phyloP scores from a whole-genome alignment of 2,113 vertebrate species.

The Saccopteryx bilineata region DNA sequence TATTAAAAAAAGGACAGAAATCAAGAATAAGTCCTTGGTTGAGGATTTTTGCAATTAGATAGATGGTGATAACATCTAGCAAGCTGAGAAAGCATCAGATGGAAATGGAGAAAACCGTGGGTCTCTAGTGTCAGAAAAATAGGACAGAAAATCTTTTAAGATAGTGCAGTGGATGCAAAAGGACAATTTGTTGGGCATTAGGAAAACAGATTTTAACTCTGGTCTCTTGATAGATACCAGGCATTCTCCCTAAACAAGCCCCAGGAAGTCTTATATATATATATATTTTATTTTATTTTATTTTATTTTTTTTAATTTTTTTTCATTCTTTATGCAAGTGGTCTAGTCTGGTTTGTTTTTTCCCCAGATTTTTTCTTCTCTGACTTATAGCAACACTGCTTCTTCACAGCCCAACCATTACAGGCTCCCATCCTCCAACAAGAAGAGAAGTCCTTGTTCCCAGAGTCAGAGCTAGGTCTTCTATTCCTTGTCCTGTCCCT shows the following conservation, averaged over 20 bases:
- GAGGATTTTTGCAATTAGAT: neutral
- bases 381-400: neutral
- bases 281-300: too few relatives aligned
- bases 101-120: neutral
- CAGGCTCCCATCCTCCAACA: neutral
- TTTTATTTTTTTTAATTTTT: too few relatives aligned
- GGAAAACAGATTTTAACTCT: neutral
- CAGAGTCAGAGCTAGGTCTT: neutral
- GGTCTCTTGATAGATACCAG: neutral
- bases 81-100: neutral
- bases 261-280: neutral
- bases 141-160: neutral
- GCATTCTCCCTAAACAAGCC: neutral
- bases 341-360: neutral
- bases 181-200: neutral
- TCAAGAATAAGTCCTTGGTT: neutral
- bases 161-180: neutral
- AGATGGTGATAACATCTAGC: neutral
- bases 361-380: neutral
- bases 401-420: neutral
- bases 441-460: neutral
- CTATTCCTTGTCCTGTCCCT: neutral
- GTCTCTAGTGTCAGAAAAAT: neutral
- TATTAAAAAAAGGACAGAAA: neutral
- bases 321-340: neutral